Evolutionary conservation across 2,888 invertebrate genomes (phyloP).

Genomic region (Disparrhopalites patrizii): DNA sequence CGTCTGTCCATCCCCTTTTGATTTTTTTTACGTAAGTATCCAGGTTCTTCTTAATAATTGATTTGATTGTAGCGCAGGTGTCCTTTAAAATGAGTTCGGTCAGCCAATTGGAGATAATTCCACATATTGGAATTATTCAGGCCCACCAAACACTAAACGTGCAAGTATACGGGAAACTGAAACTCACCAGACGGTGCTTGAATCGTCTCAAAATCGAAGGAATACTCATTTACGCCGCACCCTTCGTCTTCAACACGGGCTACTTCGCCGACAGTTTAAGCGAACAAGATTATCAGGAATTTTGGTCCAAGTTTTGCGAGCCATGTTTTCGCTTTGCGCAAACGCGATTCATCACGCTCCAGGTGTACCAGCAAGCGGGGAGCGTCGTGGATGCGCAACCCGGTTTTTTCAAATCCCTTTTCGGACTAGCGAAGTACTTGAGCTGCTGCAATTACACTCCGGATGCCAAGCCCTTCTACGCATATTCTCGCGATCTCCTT

Average conservation of each 20-base stretch:
- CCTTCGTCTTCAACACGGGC: conserved; percentile 21
- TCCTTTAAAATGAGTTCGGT: conserved; percentile 18
- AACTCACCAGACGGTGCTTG: neutral
- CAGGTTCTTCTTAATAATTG: no score
- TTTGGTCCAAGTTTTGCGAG: conserved; percentile 19
- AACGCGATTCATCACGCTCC: conserved; percentile 12
- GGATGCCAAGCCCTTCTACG: neutral
- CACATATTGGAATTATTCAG: conserved; percentile 11
- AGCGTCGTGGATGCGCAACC: no score
- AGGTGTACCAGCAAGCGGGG: neutral
- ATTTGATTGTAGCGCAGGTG: conserved; percentile 8
- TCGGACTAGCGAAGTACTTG: neutral
- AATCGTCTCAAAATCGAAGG: conserved; percentile 20
- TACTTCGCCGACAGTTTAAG: neutral
- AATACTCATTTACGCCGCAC: conserved; percentile 13
- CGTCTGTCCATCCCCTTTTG: neutral
- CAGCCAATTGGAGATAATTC: conserved; percentile 3
- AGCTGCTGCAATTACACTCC: neutral
- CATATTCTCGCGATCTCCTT: neutral
- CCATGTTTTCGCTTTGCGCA: conserved; percentile 19
- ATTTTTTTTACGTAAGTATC: neutral
- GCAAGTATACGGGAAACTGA: neutral
- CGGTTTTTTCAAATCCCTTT: no score
- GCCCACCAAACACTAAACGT: conserved; percentile 8
- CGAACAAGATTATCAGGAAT: neutral